Base-by-base conservation (phyloP, 2,797 vertebrate genomes). In the Avahi laniger region DNA sequence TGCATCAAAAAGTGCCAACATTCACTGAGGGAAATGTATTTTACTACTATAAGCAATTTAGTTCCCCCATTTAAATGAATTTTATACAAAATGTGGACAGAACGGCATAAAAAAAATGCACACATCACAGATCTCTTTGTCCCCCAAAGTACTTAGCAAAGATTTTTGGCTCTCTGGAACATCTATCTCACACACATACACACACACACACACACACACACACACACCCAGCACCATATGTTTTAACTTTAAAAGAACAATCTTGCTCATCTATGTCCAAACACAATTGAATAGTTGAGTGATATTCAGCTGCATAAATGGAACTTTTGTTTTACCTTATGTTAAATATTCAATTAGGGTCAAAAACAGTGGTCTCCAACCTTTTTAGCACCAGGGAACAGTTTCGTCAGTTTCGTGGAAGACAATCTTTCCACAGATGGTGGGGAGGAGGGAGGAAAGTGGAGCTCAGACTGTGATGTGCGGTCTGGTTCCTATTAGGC, bases 21-120 rank as follows among this genome's bases (percentile, higher is more conserved):
- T 92, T 89, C 96, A 96, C 94, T 85, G 87, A 98, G 94, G 94
- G 91, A 98, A 98, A 98, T 97, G 89, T 94, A 95, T 97, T 98
- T 98, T 97, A 97, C 95, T 98, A 96, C 95, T 95, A 78, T 97
- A 98, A 98, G 98, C 96, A 98, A 98, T 82, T 93, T 96, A 97
- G 94, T 96, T 97, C 86, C 90, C 95, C 95, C 63, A 95, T 95
- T 97, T 98, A 98, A 98, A 98, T 94, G 90, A 85, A 93, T 98
- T 97, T 96, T 96, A 89, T 92, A 94, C 94, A 98, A 81, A 85
- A 97, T 67, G 81, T 93, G 91, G 87, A 95, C 95, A 96, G 96
- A 98, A 95, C 95, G 88, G 84, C 87, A 97, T 96, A 97, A 91
- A 93, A 94, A 72, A 84, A 93, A 73, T 83, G 20, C 5, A 88